Conservation (phyloP, 2,797 vertebrate species). For the Cephalopachus bancanus region DNA sequence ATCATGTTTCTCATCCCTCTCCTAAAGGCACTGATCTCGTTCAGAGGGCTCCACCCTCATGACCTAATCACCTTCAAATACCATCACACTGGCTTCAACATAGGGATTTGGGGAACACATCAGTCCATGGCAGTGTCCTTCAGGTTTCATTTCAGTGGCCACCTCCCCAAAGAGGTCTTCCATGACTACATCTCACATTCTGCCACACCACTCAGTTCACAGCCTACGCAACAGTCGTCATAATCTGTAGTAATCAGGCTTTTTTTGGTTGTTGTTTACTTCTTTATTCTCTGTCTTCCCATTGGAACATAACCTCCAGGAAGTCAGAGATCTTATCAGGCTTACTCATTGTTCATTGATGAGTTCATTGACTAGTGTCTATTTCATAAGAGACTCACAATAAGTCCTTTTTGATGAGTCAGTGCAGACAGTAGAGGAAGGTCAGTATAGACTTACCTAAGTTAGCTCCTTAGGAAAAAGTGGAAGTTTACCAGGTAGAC, state of each 20-base stretch:
- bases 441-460: background rate
- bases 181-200: background rate
- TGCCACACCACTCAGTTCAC: background rate
- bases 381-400: background rate
- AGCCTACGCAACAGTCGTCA: background rate
- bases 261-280: background rate
- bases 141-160: background rate
- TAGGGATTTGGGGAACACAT: background rate
- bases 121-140: background rate
- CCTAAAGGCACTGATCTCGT: conserved; percentile 3
- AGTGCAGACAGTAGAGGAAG: background rate
- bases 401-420: conserved; percentile 30
- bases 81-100: background rate
- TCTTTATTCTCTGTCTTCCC: background rate
- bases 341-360: conserved; percentile 2
- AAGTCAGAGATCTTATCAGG: conserved; percentile 8
- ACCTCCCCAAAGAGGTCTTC: background rate
- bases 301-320: background rate
- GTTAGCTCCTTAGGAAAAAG: background rate
- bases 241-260: background rate
- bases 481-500: background rate
- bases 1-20: background rate
- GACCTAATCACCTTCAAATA: background rate
- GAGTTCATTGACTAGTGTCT: conserved; percentile 14
- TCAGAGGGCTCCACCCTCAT: background rate